These are phyloP conservation scores for Eutrigla gurnardus DNA, from an alignment of 2,797 vertebrate species.

Conservation along the genomic window DNA sequence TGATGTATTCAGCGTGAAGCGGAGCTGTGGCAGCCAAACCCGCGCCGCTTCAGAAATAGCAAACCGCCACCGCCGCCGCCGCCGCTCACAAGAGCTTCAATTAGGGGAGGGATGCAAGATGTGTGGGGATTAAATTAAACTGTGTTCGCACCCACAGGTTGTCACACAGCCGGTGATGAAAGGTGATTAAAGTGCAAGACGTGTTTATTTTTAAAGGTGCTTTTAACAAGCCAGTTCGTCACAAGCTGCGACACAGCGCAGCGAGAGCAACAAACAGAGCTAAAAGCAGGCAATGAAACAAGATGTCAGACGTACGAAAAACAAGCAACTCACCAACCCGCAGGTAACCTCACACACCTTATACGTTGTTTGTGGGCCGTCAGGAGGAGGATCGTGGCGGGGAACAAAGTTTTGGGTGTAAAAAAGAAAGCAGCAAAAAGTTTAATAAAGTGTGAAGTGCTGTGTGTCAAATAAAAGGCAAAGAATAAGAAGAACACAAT, in stretches of 20 bases:
- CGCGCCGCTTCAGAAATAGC: conserved; percentile 56
- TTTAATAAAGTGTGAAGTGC: too few relatives aligned
- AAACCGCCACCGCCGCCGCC: conserved; percentile 20
- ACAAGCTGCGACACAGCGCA: conserved; percentile 18
- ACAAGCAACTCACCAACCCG: too few relatives aligned
- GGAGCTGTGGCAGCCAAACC: conserved; percentile 55
- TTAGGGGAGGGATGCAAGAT: conserved; percentile 43
- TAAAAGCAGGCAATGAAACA: conserved; percentile 36
- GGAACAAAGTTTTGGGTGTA: too few relatives aligned
- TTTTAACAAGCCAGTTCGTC: conserved; percentile 46
- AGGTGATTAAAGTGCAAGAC: conserved; percentile 56
- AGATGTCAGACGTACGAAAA: conserved; percentile 6
- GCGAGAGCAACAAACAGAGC: background rate
- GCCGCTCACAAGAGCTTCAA: conserved; percentile 42
- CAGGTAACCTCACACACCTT: conserved; percentile 31
- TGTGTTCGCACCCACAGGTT: conserved; percentile 52
- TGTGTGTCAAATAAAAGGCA: too few relatives aligned
- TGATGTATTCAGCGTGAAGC: conserved; percentile 53
- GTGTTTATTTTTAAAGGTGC: conserved; percentile 57
- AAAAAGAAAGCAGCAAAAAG: too few relatives aligned
- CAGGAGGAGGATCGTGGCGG: too few relatives aligned
- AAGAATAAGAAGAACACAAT: too few relatives aligned
- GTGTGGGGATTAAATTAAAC: conserved; percentile 50
- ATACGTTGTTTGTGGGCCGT: too few relatives aligned
- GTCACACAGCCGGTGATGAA: conserved; percentile 52